Base-by-base conservation (phyloP, 2,797 vertebrate genomes). In the Eupleurogrammus muticus region DNA sequence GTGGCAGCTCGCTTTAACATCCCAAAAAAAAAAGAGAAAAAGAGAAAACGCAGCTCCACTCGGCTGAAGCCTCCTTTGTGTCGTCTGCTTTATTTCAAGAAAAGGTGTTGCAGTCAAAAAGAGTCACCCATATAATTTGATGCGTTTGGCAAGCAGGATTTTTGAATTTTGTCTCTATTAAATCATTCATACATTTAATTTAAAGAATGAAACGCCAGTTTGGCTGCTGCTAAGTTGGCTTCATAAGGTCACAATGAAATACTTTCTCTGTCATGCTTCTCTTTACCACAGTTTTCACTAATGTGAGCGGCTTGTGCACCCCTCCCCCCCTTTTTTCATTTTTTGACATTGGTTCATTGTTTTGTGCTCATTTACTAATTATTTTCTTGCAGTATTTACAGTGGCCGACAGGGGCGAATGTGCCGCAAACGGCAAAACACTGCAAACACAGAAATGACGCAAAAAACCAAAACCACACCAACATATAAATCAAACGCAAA, bases 1-100 rank as follows among this genome's bases (percentile, higher is more conserved):
- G 56, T 66, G 77, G 86, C 82, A 79, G 74, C 42, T 58, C 2
- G 5, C 74, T 81, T 77, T 80, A 67, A 81, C 88, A 70, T 59
- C 12, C 55, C 61, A 13, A 68, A 53, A 35, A 53, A 69, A 53
- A 32, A 35, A 67, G 60, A 85, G n/a, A n/a, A n/a, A n/a, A n/a
- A n/a, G 34, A 44, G 28, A 67, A 62, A 85, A 74, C 17, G 57
- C 58, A 60, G 38, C 51, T 62, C 47, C 55, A 61, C 51, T 73
- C 36, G 35, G 16, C 54, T 65, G 20, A 82, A 81, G 60, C 32
- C 42, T 80, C 28, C 54, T 69, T 75, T 88, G 56, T 86, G 52
- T 67, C 8, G 7, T 66, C 53, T 80, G 70, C 52, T 70, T 70
- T 2, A 17, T 70, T 81, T 80, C 40, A 67, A 49, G 12, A 75